Percentiles rank a stretch among this genome's conserved stretches.
Conservation (phyloP, 2,888 invertebrate genomes). For the Sialis fuliginosa region DNA sequence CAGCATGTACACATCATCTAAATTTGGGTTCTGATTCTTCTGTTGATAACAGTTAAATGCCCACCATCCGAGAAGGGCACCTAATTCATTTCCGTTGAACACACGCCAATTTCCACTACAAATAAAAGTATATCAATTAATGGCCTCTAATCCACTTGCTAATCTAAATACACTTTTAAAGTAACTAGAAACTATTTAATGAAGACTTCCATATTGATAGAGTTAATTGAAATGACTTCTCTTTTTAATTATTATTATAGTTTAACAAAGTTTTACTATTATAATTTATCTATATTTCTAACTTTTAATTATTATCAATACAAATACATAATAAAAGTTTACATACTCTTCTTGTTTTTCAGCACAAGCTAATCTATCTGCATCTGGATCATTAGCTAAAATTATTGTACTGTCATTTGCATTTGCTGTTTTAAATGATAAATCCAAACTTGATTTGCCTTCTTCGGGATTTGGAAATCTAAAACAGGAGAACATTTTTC, state of each 20-base stretch:
- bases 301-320: conserved; percentile 1
- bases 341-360: conserved; percentile 51
- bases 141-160: too few species aligned
- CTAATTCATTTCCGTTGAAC: conserved; percentile 91
- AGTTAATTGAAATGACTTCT: too few species aligned
- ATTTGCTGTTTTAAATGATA: conserved; percentile 57
- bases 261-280: too few species aligned
- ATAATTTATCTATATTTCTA: too few species aligned
- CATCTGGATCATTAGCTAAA: conserved; percentile 96
- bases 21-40: conserved; percentile 25
- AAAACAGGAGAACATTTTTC: conserved; percentile 2
- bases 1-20: conserved; percentile 59
- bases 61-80: conserved; percentile 93
- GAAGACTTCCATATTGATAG: too few species aligned
- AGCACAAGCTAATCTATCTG: conserved; percentile 87
- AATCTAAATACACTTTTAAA: too few species aligned
- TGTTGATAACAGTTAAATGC: conserved; percentile 40
- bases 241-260: too few species aligned
- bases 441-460: conserved; percentile 47
- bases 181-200: too few species aligned
- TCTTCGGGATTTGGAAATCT: conserved; percentile 97
- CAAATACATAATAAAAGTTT: conserved; percentile 1
- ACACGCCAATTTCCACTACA: conserved; percentile 61
- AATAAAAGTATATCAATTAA: neutral
- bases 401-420: conserved; percentile 50